Conservation (phyloP, 2,888 invertebrate species). For the Sphaerolaimus hirsutus region DNA sequence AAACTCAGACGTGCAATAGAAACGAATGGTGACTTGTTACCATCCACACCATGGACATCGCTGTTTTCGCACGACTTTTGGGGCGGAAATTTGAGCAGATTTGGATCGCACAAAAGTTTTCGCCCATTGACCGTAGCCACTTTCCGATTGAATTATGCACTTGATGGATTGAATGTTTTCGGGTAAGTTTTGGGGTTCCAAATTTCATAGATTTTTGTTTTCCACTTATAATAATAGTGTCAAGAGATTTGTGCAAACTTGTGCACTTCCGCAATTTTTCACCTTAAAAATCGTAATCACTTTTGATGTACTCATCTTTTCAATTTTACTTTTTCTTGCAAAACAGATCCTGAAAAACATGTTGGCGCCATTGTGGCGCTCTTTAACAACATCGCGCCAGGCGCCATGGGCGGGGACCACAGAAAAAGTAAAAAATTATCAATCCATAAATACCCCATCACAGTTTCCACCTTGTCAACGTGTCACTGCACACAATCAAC, state of each 20-base stretch:
- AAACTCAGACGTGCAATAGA: constrained; percentile 81
- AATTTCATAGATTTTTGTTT: neutral
- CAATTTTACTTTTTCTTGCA: too few species aligned
- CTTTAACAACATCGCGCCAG: too few species aligned
- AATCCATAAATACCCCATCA: constrained; percentile 5
- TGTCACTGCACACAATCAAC: constrained; percentile 58
- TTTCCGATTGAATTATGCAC: constrained; percentile 57
- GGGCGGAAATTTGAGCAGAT: constrained; percentile 76
- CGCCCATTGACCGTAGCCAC: constrained; percentile 68
- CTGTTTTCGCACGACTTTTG: constrained; percentile 82
- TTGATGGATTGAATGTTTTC: constrained; percentile 29
- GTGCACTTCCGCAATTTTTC: too few species aligned
- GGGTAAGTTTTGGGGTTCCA: constrained; percentile 4
- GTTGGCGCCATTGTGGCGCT: too few species aligned
- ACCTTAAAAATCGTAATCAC: too few species aligned
- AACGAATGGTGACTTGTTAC: constrained; percentile 70
- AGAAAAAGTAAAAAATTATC: too few species aligned
- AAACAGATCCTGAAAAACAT: too few species aligned
- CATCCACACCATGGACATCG: constrained; percentile 46
- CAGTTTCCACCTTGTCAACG: constrained; percentile 62
- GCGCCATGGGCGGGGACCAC: too few species aligned
- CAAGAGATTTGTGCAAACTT: too few species aligned
- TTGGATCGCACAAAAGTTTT: constrained; percentile 87
- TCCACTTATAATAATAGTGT: too few species aligned
- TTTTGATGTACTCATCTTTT: too few species aligned